Evolutionary conservation across 1,140 invertebrate genomes (phyloP).

Genomic region (Ceratoteleas bidentatus): DNA sequence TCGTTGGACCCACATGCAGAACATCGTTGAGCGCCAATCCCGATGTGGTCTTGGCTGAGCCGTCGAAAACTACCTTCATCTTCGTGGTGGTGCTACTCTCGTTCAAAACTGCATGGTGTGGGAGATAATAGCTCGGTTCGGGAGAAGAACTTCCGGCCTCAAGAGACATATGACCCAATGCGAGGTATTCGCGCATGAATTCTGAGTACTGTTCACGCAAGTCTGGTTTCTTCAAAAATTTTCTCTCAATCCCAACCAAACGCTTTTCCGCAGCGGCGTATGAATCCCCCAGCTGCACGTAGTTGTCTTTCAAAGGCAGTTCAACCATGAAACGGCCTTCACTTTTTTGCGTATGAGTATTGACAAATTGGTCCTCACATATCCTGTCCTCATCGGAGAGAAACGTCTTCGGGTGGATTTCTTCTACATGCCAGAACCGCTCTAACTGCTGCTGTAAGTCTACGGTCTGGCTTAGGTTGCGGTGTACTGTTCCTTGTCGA

Average conservation of each 20-base stretch:
- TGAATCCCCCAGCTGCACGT: not conserved
- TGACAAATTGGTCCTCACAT: too few species aligned
- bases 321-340: not conserved
- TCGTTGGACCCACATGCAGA: not conserved
- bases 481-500: too few species aligned
- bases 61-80: slow-evolving; percentile 16
- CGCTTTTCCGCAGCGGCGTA: not conserved
- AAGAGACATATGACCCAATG: not conserved
- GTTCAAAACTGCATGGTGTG: slow-evolving; percentile 11
- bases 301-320: not conserved
- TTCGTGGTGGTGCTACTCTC: slow-evolving; percentile 78
- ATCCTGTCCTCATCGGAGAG: too few species aligned
- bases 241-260: not conserved
- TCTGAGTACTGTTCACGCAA: not conserved
- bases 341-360: not conserved
- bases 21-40: slow-evolving; percentile 14
- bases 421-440: too few species aligned
- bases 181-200: slow-evolving; percentile 3
- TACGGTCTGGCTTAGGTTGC: too few species aligned
- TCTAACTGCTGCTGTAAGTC: too few species aligned
- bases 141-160: too few species aligned
- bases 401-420: too few species aligned
- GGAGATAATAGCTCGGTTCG: not conserved
- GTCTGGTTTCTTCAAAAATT: not conserved
- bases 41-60: not conserved